These are phyloP conservation scores for Saguinus midas DNA, from an alignment of 2,113 vertebrate species.

Conservation along the genomic window DNA sequence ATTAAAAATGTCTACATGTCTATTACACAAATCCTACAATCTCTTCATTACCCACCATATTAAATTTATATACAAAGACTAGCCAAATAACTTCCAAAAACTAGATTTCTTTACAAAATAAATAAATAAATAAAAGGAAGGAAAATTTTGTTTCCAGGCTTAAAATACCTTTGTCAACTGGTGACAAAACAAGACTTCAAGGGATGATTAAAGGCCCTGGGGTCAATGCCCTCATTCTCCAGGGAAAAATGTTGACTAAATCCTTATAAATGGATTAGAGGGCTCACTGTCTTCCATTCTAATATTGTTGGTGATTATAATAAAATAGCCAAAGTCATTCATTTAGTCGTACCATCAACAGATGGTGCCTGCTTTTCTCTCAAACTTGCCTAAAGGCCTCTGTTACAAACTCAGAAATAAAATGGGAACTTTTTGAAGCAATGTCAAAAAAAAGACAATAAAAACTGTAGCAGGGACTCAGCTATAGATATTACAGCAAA, in stretches of 20 bases:
- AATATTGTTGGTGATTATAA: not conserved
- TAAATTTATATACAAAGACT: not conserved
- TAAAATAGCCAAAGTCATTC: not conserved
- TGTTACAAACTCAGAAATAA: slow-evolving; percentile 8
- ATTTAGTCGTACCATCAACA: not conserved
- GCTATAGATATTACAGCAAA: fast-evolving
- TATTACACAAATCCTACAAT: not conserved
- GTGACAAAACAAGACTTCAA: not conserved
- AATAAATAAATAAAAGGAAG: not conserved
- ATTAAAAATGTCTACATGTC: not conserved
- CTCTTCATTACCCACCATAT: not conserved
- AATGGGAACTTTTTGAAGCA: not conserved
- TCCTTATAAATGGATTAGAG: not conserved
- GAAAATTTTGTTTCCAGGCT: slow-evolving; percentile 29
- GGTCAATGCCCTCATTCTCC: not conserved
- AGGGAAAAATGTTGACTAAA: not conserved
- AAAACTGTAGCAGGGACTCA: not conserved
- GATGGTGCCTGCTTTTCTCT: not conserved
- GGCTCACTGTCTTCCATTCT: not conserved
- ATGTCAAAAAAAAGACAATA: not conserved
- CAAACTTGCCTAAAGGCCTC: not conserved
- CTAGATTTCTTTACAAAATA: not conserved
- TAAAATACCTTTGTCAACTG: slow-evolving; percentile 18
- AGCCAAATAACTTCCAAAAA: slow-evolving; percentile 12
- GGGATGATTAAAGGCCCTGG: not conserved